Evolutionary conservation across 2,888 invertebrate genomes (phyloP).

Genomic region (Drosophila prolongata): DNA sequence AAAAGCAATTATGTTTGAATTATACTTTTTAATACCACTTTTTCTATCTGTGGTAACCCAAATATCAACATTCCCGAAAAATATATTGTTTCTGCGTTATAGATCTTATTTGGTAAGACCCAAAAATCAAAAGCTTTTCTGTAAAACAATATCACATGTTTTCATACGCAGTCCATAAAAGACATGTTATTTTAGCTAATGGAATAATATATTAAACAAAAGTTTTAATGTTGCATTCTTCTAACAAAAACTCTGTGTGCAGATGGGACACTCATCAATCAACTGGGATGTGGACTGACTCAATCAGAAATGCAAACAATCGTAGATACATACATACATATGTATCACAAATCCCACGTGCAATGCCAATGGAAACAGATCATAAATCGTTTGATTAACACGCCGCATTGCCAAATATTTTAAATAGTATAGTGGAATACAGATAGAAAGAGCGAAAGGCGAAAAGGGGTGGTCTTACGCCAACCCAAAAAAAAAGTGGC

Average conservation of each 20-base stretch:
- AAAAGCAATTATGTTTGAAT: not conserved
- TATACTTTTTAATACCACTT: too few relatives aligned
- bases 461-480: constrained; percentile 2
- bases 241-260: too few relatives aligned
- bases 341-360: not conserved
- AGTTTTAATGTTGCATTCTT: too few relatives aligned
- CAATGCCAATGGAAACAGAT: constrained; percentile 18
- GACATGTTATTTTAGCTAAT: too few relatives aligned
- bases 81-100: too few relatives aligned
- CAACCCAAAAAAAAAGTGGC: constrained; percentile 66
- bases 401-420: constrained; percentile 16
- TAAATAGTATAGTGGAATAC: not conserved
- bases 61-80: too few relatives aligned
- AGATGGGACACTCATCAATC: constrained; percentile 3
- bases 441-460: not conserved
- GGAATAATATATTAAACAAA: too few relatives aligned
- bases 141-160: too few relatives aligned
- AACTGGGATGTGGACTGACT: constrained; percentile 7
- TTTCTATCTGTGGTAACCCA: too few relatives aligned
- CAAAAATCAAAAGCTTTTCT: too few relatives aligned
- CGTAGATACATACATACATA: not conserved
- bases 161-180: too few relatives aligned
- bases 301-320: constrained; percentile 14
- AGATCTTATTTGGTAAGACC: too few relatives aligned
- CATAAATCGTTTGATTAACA: constrained; percentile 62